These are phyloP conservation scores for Pyrrhosoma nymphula DNA, from an alignment of 2,888 invertebrate species.

Conservation along the genomic window DNA sequence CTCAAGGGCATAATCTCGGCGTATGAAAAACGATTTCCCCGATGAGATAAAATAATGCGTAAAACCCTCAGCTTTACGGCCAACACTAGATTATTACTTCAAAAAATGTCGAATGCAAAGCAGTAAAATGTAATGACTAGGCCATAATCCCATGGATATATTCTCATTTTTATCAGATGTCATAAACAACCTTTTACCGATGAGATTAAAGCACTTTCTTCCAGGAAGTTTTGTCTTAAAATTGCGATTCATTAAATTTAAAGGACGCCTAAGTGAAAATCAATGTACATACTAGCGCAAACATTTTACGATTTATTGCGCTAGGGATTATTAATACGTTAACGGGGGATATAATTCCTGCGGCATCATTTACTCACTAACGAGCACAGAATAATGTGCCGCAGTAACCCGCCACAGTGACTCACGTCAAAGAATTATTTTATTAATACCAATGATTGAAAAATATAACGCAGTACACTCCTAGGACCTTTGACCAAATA, in stretches of 20 bases:
- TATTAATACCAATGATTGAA: no score
- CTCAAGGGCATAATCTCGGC: not conserved
- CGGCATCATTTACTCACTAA: not conserved
- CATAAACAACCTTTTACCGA: not conserved
- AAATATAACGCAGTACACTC: no score
- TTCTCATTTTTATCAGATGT: not conserved
- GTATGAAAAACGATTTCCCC: not conserved
- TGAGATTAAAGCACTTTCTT: not conserved
- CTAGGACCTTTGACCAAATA: no score
- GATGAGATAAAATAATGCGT: not conserved
- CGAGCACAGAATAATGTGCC: not conserved
- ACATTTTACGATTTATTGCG: not conserved
- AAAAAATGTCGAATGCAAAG: slow-evolving; percentile 6
- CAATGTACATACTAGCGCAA: not conserved
- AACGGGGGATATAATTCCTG: not conserved
- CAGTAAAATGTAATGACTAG: slow-evolving; percentile 24
- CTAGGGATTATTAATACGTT: not conserved
- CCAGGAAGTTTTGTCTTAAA: not conserved
- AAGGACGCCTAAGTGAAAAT: slow-evolving; percentile 22
- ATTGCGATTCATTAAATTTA: not conserved
- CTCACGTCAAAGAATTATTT: not conserved
- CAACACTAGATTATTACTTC: not conserved
- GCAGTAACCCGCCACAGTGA: not conserved
- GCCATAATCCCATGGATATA: slow-evolving; percentile 21
- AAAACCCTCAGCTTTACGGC: not conserved